Conservation (phyloP, 2,888 invertebrate genomes). For the Lobophora halterata region DNA sequence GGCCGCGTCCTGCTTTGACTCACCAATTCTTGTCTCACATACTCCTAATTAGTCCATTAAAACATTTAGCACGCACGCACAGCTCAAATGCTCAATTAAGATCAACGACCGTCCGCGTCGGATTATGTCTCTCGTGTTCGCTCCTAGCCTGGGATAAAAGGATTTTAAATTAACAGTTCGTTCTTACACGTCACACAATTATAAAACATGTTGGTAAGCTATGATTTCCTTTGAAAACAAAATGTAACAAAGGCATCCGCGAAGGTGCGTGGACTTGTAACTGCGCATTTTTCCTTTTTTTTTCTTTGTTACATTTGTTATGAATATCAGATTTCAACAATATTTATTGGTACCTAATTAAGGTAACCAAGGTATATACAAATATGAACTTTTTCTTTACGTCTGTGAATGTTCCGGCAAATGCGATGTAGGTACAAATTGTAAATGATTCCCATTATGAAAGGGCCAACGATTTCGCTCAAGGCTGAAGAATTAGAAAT, state of each 20-base stretch:
- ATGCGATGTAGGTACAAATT: too few relatives aligned
- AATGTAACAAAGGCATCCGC: slow-evolving; percentile 14
- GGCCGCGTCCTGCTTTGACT: slow-evolving; percentile 69
- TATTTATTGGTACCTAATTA: neutral
- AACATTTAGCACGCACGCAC: slow-evolving; percentile 68
- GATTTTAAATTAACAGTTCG: slow-evolving; percentile 51
- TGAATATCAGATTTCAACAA: slow-evolving; percentile 6
- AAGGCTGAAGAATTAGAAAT: too few relatives aligned
- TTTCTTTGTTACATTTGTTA: slow-evolving; percentile 10
- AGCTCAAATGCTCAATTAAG: slow-evolving; percentile 77
- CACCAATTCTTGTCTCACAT: slow-evolving; percentile 72
- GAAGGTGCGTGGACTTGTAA: slow-evolving; percentile 4
- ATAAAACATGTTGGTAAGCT: slow-evolving; percentile 20
- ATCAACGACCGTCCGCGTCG: slow-evolving; percentile 69
- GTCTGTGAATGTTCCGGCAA: too few relatives aligned
- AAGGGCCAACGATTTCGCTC: too few relatives aligned
- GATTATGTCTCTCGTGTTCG: slow-evolving; percentile 56
- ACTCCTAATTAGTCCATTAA: slow-evolving; percentile 74
- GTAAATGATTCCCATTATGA: too few relatives aligned
- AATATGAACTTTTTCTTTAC: too few relatives aligned
- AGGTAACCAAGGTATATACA: neutral
- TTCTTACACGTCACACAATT: slow-evolving; percentile 33
- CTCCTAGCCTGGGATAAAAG: slow-evolving; percentile 55
- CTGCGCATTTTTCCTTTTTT: slow-evolving; percentile 6
- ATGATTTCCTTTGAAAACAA: slow-evolving; percentile 20